Evolutionary conservation across 2,888 invertebrate genomes (phyloP), one percentile per base, ranked within the genome.

Genomic region (Himalopsyche japonica): DNA sequence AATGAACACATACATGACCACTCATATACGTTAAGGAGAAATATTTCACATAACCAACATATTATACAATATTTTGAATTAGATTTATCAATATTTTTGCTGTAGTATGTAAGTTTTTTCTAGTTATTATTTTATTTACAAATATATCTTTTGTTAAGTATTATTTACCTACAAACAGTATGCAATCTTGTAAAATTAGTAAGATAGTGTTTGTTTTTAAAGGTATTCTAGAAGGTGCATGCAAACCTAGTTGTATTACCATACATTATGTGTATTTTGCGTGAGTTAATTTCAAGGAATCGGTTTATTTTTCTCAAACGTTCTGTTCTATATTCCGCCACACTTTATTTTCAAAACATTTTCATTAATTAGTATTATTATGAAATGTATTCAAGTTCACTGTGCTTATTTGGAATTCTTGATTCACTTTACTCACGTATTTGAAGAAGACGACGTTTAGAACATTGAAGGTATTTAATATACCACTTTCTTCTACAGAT

Each of bases 61-160:
- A 49, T 70, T 70, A 70, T 27, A 57, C 57, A 57, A 70, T 70
- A 70, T 70, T 70, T 30, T 81, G 37, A 81, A 82, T 80, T 82
- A 32, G 82, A 64, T 64, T 80, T 78, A 57, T 83, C 70, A 37
- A 49, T 79, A 79, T 80, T 78, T 79, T 79, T 82, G 43, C 70
- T 84, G 32, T 84, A 84, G 57, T 80, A 24, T 84, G 27, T 84
- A 84, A 84, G 84, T 47, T 84, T 82, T 80, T 82, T 77, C 76
- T 80, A 48, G 20, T 82, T 82, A 77, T 82, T 85, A 82, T 85
- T 76, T 78, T 27, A 57, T 82, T 82, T 81, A 85, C 82, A 85
- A 82, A 82, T 86, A 86, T 86, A 86, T 86, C 70, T 82, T 86
- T 64, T 86, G 86, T 86, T 86, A 86, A 86, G 86, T 86, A 86